A percentile compares a stretch with the other conserved stretches of the same genome.
Conservation (phyloP, 2,113 vertebrate genomes). For the Nannobrachium achirus region DNA sequence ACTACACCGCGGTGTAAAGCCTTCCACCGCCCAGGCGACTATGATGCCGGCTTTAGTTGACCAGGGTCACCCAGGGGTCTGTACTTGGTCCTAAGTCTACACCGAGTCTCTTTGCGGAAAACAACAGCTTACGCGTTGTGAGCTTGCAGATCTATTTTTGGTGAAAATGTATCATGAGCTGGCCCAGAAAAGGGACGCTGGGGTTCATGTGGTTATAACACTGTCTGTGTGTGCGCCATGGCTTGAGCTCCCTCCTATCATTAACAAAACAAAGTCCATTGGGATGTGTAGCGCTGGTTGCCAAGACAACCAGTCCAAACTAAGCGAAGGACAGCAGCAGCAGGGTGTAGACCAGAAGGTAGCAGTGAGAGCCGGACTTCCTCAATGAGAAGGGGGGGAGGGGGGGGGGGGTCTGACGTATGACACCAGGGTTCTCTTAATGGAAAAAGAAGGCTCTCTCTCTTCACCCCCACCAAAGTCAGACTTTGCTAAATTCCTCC, state of each 20-base stretch:
- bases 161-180: no score
- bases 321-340: slow-evolving; percentile 31
- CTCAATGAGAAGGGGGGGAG: slow-evolving; percentile 35
- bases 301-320: slow-evolving; percentile 62
- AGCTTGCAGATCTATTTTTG: no score
- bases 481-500: slow-evolving; percentile 35
- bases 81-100: no score
- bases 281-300: slow-evolving; percentile 17
- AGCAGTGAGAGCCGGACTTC: slow-evolving; percentile 58
- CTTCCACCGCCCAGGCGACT: no score
- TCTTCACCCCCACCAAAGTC: not conserved
- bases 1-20: no score
- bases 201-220: not conserved
- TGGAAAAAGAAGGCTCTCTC: slow-evolving; percentile 19
- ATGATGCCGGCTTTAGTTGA: no score
- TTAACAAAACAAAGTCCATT: slow-evolving; percentile 31
- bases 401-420: slow-evolving; percentile 12
- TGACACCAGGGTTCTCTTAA: slow-evolving; percentile 16
- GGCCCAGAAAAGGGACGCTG: no score
- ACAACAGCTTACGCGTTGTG: no score
- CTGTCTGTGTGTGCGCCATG: not conserved
- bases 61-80: no score
- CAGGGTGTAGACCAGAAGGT: slow-evolving; percentile 62
- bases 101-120: no score
- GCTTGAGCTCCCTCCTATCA: slow-evolving; percentile 29